These are phyloP conservation scores for Drosophila setifemur DNA, from an alignment of 1,140 invertebrate genomes.

Conservation along the genomic window DNA sequence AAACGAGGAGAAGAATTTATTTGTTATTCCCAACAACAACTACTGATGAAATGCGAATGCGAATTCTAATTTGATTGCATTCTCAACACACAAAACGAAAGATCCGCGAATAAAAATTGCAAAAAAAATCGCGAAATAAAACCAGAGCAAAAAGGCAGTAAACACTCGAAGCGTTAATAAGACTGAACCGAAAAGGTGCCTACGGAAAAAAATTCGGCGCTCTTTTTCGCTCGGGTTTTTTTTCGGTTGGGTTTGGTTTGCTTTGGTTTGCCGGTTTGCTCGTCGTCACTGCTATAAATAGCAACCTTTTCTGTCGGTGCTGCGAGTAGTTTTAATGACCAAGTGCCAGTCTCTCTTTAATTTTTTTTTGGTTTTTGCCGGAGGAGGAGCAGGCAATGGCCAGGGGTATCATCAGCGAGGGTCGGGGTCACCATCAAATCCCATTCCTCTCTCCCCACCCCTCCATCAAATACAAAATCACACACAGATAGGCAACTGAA, in stretches of 20 bases:
- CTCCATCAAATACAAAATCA: background rate
- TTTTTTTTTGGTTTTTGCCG: too few relatives aligned
- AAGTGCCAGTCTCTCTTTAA: slow-evolving; percentile 41
- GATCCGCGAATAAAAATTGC: background rate
- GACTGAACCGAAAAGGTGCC: slow-evolving; percentile 38
- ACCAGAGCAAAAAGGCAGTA: slow-evolving; percentile 44
- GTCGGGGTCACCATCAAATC: slow-evolving; percentile 40
- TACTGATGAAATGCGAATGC: slow-evolving; percentile 38
- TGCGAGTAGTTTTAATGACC: slow-evolving; percentile 57
- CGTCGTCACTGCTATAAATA: slow-evolving; percentile 75
- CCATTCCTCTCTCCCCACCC: background rate
- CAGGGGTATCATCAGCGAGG: slow-evolving; percentile 31
- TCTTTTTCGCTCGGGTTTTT: slow-evolving; percentile 28
- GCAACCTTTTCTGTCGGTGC: slow-evolving; percentile 54
- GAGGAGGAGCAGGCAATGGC: background rate
- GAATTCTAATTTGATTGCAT: slow-evolving; percentile 73
- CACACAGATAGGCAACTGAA: slow-evolving; percentile 14
- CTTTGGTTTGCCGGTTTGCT: slow-evolving; percentile 28
- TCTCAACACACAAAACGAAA: slow-evolving; percentile 38
- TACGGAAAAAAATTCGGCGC: background rate
- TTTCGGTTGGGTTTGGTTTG: slow-evolving; percentile 34
- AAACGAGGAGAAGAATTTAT: slow-evolving; percentile 20
- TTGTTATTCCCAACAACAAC: slow-evolving; percentile 22
- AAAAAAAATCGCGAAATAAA: background rate
- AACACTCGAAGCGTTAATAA: slow-evolving; percentile 71